A percentile compares a stretch with the other conserved stretches of the same genome.
phyloP scores from a whole-genome alignment of 2,888 invertebrate species.

The Arenicola marina region DNA sequence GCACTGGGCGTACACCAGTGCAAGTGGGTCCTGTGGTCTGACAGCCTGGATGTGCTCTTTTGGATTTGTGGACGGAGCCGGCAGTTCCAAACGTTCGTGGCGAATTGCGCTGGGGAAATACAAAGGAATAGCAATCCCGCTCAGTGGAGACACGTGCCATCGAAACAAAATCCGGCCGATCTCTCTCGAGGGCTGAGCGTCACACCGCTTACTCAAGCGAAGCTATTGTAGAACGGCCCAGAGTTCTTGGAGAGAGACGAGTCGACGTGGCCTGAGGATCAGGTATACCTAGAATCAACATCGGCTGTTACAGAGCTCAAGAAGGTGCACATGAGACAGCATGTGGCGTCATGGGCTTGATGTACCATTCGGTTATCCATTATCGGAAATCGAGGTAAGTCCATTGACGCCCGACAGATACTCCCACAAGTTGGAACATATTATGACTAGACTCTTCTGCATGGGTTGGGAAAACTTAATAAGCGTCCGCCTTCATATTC shows the following conservation, averaged over 20 bases:
- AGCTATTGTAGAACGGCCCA: conserved; percentile 4
- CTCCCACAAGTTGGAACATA: too few species aligned
- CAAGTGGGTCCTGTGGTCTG: conserved; percentile 10
- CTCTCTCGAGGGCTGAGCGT: neutral
- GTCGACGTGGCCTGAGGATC: conserved; percentile 5
- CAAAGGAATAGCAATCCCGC: conserved; percentile 6
- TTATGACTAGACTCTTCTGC: too few species aligned
- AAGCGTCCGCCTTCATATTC: too few species aligned
- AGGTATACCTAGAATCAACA: too few species aligned
- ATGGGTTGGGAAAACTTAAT: too few species aligned
- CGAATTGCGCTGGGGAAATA: conserved; percentile 33
- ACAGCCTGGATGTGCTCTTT: conserved; percentile 12
- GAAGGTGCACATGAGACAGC: too few species aligned
- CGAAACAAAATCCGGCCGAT: conserved; percentile 15
- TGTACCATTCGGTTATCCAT: too few species aligned
- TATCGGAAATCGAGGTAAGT: too few species aligned
- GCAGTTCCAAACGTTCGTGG: conserved; percentile 27
- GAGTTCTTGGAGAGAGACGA: neutral
- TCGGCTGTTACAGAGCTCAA: too few species aligned
- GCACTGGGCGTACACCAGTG: conserved; percentile 1
- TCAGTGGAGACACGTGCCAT: conserved; percentile 17
- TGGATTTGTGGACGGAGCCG: conserved; percentile 29
- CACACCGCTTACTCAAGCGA: neutral
- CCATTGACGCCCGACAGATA: too few species aligned
- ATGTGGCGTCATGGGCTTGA: too few species aligned